phyloP scores from a whole-genome alignment of 2,888 invertebrate species.

The Coelinius sp. region DNA sequence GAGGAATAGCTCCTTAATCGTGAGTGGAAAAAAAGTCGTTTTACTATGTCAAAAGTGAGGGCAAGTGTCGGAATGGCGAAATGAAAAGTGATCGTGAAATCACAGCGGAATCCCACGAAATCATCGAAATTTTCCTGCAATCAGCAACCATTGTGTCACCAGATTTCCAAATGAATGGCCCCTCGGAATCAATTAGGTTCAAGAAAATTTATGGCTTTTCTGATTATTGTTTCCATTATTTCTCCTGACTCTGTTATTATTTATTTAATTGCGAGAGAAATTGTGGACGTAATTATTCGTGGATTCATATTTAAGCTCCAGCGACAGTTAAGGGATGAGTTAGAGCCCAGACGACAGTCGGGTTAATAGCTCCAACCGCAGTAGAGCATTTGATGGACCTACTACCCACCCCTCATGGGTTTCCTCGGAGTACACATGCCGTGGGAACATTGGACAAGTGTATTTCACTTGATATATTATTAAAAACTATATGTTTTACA shows the following conservation, averaged over 20 bases:
- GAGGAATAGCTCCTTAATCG: too few relatives aligned
- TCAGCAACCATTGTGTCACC: too few relatives aligned
- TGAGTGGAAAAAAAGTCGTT: too few relatives aligned
- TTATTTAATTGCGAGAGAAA: slow-evolving; percentile 10
- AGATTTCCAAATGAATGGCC: too few relatives aligned
- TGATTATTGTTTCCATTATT: not conserved
- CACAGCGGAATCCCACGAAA: too few relatives aligned
- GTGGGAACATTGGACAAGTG: slow-evolving; percentile 17
- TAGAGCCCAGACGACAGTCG: slow-evolving; percentile 28
- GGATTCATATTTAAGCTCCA: slow-evolving; percentile 14
- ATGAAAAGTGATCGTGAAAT: too few relatives aligned
- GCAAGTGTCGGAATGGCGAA: too few relatives aligned
- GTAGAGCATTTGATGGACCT: slow-evolving; percentile 30
- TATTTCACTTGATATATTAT: slow-evolving; percentile 22
- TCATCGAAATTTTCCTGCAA: too few relatives aligned
- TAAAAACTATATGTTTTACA: not conserved
- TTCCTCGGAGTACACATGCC: slow-evolving; percentile 17
- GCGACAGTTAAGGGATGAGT: slow-evolving; percentile 25
- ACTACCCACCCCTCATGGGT: slow-evolving; percentile 1
- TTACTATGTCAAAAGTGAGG: too few relatives aligned
- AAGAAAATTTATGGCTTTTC: not conserved
- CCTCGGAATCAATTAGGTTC: too few relatives aligned
- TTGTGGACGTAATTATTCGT: slow-evolving; percentile 9
- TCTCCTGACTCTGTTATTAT: not conserved
- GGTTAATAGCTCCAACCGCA: slow-evolving; percentile 33